Evolutionary conservation across 2,797 vertebrate genomes (phyloP).

Genomic region (Phalloptychus januarius): DNA sequence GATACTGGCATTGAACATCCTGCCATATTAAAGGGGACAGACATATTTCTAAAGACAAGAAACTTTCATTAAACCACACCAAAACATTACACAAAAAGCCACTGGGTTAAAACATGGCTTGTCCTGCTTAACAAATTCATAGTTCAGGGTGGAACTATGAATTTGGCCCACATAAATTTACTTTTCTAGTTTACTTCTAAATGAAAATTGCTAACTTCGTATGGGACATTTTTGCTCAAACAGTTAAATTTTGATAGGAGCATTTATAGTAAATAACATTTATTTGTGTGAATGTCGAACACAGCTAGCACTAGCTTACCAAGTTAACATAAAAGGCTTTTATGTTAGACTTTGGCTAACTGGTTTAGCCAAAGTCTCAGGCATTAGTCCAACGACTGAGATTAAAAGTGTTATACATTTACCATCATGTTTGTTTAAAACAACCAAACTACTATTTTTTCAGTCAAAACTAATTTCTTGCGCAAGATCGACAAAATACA

Average conservation of each 20-base stretch:
- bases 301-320: not conserved
- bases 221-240: not conserved
- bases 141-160: not conserved
- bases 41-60: not conserved
- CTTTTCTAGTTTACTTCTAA: not conserved
- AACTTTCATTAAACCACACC: not conserved
- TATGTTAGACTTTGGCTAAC: not conserved
- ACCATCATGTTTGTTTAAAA: not conserved
- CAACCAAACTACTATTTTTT: not conserved
- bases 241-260: not conserved
- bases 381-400: not conserved
- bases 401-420: not conserved
- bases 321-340: not conserved
- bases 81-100: not conserved
- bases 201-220: not conserved
- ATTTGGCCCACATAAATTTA: not conserved
- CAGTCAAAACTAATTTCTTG: no score
- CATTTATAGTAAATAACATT: not conserved
- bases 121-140: no score
- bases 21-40: not conserved
- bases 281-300: not conserved
- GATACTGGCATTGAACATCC: not conserved
- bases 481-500: not conserved
- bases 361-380: not conserved
- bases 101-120: not conserved